Conservation (phyloP, 2,797 vertebrate genomes). For the Hapalemur alaotrensis region DNA sequence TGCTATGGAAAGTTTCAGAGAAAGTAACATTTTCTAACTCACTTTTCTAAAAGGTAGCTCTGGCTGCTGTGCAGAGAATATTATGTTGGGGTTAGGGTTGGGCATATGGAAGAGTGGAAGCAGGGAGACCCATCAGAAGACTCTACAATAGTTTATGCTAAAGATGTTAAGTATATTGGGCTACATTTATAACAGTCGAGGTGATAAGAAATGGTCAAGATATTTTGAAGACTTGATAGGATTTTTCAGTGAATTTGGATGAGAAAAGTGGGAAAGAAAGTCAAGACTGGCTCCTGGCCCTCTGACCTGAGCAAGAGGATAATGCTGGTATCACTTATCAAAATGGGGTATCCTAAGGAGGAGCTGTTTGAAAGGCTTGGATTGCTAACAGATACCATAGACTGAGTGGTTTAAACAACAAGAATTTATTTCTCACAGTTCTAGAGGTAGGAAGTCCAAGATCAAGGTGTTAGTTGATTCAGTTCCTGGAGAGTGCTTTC, state of each 20-base stretch:
- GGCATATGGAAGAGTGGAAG: background rate
- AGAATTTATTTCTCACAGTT: background rate
- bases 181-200: background rate
- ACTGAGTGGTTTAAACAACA: background rate
- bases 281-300: background rate
- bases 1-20: background rate
- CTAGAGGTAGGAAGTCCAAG: background rate
- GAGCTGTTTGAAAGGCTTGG: background rate
- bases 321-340: background rate
- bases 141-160: background rate
- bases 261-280: background rate
- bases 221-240: background rate
- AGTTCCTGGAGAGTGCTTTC: background rate
- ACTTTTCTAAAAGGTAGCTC: background rate
- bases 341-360: background rate
- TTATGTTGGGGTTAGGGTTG: too few relatives aligned
- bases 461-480: background rate
- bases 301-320: background rate
- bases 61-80: background rate
- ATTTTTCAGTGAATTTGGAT: background rate
- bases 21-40: slow-evolving; percentile 1
- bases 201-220: background rate
- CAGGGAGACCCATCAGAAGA: background rate
- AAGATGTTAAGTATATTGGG: background rate
- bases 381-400: background rate